Evolutionary conservation across 2,888 invertebrate species (phyloP).

Genomic region (Tridacna crocea): DNA sequence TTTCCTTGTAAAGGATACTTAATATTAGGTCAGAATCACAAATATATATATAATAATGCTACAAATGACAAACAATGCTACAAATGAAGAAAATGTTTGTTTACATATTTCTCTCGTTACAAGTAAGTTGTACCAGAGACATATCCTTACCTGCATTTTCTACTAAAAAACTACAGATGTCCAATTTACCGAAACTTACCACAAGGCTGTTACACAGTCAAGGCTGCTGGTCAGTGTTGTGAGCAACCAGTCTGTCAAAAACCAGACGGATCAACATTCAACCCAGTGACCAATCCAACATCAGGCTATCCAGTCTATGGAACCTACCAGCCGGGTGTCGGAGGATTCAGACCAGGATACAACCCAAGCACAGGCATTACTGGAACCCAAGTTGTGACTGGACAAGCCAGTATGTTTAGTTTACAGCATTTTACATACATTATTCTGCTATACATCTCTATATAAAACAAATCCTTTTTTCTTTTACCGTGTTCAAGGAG

Average conservation of each 20-base stretch:
- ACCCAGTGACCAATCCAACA: slow-evolving; percentile 63
- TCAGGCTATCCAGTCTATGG: slow-evolving; percentile 70
- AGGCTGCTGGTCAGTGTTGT: slow-evolving; percentile 66
- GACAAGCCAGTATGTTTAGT: slow-evolving; percentile 30
- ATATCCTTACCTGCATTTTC: no score
- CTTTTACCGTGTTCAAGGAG: no score
- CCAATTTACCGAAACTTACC: slow-evolving; percentile 65
- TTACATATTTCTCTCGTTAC: no score
- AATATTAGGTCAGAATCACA: no score
- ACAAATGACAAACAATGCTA: no score
- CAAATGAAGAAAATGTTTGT: no score
- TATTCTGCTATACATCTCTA: no score
- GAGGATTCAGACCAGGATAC: slow-evolving; percentile 72
- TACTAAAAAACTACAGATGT: slow-evolving; percentile 49
- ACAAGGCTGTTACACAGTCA: slow-evolving; percentile 63
- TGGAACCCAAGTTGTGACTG: slow-evolving; percentile 19
- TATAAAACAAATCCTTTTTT: no score
- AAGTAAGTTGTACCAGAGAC: no score
- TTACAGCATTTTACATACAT: background rate
- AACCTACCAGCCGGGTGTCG: slow-evolving; percentile 61
- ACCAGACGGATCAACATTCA: slow-evolving; percentile 65
- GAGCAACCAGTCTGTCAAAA: slow-evolving; percentile 66
- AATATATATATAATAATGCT: no score
- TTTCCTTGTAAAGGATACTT: no score
- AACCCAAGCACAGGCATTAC: slow-evolving; percentile 49